A percentile compares a stretch with the other conserved stretches of the same genome.
These are phyloP conservation scores for Clepsis dumicolana DNA, from an alignment of 2,888 invertebrate genomes.

Conservation along the genomic window DNA sequence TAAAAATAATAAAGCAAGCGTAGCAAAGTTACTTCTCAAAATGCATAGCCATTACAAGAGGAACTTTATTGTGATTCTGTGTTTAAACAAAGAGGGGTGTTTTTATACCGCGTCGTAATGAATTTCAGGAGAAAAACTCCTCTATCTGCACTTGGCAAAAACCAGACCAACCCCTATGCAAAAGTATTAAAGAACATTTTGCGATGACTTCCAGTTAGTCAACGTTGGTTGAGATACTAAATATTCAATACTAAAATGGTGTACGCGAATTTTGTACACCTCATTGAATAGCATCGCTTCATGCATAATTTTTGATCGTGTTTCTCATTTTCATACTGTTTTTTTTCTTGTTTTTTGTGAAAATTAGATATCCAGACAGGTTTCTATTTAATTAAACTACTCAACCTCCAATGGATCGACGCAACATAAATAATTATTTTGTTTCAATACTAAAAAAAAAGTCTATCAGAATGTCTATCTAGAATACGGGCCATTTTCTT, in stretches of 20 bases:
- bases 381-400: too few relatives aligned
- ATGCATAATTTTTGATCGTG: slow-evolving; percentile 76
- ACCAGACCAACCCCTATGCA: background rate
- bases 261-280: slow-evolving; percentile 68
- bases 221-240: slow-evolving; percentile 57
- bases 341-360: background rate
- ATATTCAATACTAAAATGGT: slow-evolving; percentile 73
- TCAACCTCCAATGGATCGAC: too few relatives aligned
- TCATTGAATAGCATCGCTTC: slow-evolving; percentile 84
- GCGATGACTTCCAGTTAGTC: background rate
- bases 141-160: slow-evolving; percentile 63
- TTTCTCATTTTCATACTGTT: slow-evolving; percentile 13
- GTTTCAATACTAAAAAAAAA: too few relatives aligned
- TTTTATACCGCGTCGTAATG: slow-evolving; percentile 77
- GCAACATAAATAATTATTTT: background rate
- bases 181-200: slow-evolving; percentile 12
- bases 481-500: too few relatives aligned
- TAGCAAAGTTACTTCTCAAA: slow-evolving; percentile 58
- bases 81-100: slow-evolving; percentile 81
- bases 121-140: slow-evolving; percentile 64
- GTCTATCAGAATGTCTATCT: too few relatives aligned
- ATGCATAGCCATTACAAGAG: slow-evolving; percentile 78
- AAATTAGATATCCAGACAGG: background rate
- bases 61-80: slow-evolving; percentile 83
- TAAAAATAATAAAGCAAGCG: slow-evolving; percentile 38